phyloP scores from a whole-genome alignment of 2,113 vertebrate species.

The Hippolais icterina region DNA sequence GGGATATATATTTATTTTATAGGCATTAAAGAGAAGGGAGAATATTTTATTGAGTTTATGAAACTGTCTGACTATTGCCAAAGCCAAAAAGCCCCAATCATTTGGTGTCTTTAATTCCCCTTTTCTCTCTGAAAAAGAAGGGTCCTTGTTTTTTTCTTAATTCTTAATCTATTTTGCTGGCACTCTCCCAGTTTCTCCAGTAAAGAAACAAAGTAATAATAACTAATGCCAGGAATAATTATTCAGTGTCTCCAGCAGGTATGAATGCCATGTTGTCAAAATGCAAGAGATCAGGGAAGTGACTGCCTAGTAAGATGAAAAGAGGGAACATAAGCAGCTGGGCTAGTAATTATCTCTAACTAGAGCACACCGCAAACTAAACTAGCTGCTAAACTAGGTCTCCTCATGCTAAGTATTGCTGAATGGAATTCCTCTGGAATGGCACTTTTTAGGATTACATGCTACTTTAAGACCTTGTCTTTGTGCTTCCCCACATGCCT shows the following conservation, averaged over 20 bases:
- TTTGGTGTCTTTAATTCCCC: neutral
- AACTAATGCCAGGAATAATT: conserved; percentile 20
- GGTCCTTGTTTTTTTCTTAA: neutral
- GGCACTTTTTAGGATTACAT: conserved; percentile 15
- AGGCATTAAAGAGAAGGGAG: neutral
- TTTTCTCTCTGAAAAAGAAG: neutral
- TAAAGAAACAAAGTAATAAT: neutral
- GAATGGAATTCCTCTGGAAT: conserved; percentile 45
- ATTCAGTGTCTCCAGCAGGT: neutral
- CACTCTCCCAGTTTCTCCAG: neutral
- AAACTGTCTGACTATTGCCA: neutral
- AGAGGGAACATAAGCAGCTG: neutral
- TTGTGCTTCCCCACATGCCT: neutral
- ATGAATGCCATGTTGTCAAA: neutral
- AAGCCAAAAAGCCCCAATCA: neutral
- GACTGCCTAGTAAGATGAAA: neutral
- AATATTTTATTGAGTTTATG: neutral
- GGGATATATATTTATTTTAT: neutral
- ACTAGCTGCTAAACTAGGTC: conserved; percentile 4
- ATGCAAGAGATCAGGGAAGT: neutral
- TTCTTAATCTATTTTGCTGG: neutral
- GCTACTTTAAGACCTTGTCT: neutral
- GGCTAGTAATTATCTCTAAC: neutral
- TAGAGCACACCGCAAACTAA: neutral
- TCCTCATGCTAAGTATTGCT: neutral